Evolutionary conservation across 2,888 invertebrate genomes (phyloP).

Genomic region (Tigriopus californicus): DNA sequence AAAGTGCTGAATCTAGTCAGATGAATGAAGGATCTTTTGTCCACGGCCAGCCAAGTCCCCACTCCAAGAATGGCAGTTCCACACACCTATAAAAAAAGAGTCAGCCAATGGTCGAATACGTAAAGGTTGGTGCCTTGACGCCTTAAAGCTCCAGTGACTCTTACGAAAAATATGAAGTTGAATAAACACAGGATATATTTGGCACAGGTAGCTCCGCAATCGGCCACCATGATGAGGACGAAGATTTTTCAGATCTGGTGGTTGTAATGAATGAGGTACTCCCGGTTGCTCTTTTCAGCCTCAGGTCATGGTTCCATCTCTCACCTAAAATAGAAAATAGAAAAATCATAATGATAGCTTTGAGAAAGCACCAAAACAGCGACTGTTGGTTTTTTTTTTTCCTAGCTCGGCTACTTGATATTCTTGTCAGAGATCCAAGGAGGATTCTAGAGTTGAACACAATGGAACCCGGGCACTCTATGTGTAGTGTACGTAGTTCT

Average conservation of each 20-base stretch:
- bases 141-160: not conserved
- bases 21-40: constrained; percentile 44
- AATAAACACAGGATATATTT: constrained; percentile 14
- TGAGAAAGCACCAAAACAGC: too few species aligned
- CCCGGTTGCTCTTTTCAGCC: too few species aligned
- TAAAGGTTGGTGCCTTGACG: not conserved
- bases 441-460: too few species aligned
- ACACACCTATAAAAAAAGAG: constrained; percentile 33
- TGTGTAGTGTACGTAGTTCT: too few species aligned
- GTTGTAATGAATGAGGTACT: too few species aligned
- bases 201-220: constrained; percentile 10
- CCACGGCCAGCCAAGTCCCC: constrained; percentile 47
- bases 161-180: constrained; percentile 16
- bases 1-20: constrained; percentile 37
- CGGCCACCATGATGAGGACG: constrained; percentile 7
- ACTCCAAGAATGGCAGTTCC: constrained; percentile 43
- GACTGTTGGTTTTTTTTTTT: too few species aligned
- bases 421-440: too few species aligned
- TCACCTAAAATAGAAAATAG: too few species aligned
- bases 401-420: too few species aligned
- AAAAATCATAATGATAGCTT: too few species aligned
- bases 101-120: constrained; percentile 1
- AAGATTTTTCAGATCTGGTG: not conserved
- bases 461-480: too few species aligned
- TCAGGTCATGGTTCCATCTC: too few species aligned